Base-by-base conservation (phyloP, 2,888 invertebrate species). In the Eudemis profundana region DNA sequence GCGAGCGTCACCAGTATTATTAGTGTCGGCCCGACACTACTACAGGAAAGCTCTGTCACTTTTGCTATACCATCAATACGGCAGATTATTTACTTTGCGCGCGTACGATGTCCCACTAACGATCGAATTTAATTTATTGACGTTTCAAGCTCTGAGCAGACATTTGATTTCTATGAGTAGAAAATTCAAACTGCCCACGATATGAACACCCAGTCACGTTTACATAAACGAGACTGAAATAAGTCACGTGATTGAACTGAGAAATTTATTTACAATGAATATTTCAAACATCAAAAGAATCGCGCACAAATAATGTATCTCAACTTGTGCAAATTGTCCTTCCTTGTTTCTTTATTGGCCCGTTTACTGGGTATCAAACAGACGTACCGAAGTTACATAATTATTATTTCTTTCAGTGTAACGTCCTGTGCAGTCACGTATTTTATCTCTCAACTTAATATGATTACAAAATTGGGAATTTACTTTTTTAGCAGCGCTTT, bases 1-100 rank as follows among this genome's bases (percentile, higher is more conserved):
- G 70, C 47, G 47, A 7, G 72, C 69, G 71, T 73, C 70, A 71
- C 64, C 70, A 70, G 74, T 78, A 78, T 80, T 81, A 81, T 74
- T 75, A 76, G 72, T 72, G 72, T 61, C 69, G 69, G 69, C 69
- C 65, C 57, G 62, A 63, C 68, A 62, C 66, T 70, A 68, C 36
- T 19, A 50, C 69, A 70, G 66, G 70, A 70, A 69, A 69, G 68
- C 67, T 69, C 68, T 71, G 68, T 70, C 69, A 65, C 51, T 51
- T 65, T 42, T 46, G 46, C 46, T 46, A 15, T 59, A 59, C 46
- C 59, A 59, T 53, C 59, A 46, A 40, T 59, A 59, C 29, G 4
- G 23, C n/a, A 14, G 59, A 59, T 51, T 65, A 64, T 59, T 65
- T 53, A 53, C 51, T 50, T 42, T 50, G 15, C 47, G 14, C 47